Conservation (phyloP, 1,140 invertebrate species). For the Littorina saxatilis region DNA sequence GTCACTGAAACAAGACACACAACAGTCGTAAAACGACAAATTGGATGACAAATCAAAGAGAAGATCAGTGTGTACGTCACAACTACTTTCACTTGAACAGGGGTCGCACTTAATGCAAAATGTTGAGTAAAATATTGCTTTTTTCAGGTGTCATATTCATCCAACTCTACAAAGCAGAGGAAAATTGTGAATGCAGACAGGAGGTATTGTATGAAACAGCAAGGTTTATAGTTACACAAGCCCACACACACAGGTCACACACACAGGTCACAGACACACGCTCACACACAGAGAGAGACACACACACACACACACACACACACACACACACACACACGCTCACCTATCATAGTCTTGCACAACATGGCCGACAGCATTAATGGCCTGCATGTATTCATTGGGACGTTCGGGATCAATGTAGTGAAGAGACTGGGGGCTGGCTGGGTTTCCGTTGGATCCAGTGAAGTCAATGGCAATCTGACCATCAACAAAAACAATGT, state of each 20-base stretch:
- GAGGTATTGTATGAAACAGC: too few relatives aligned
- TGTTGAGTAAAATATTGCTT: too few relatives aligned
- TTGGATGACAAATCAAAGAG: too few relatives aligned
- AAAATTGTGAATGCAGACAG: too few relatives aligned
- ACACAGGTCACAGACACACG: conserved; percentile 7
- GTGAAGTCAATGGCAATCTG: conserved; percentile 82
- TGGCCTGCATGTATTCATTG: conserved; percentile 76
- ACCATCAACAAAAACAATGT: neutral
- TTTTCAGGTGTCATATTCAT: too few relatives aligned
- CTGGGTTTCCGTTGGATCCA: conserved; percentile 82
- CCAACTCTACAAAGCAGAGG: too few relatives aligned
- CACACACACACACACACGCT: neutral
- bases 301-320: neutral
- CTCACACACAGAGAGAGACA: conserved; percentile 10
- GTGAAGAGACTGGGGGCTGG: conserved; percentile 77
- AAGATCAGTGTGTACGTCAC: too few relatives aligned
- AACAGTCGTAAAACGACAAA: too few relatives aligned
- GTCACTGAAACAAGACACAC: too few relatives aligned
- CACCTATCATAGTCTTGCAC: conserved; percentile 80
- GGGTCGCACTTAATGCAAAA: too few relatives aligned
- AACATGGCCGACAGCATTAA: conserved; percentile 79
- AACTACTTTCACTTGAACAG: too few relatives aligned
- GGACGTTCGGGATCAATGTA: conserved; percentile 66
- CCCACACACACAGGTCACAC: neutral
- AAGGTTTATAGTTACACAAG: neutral